Conservation (phyloP, 2,797 vertebrate genomes). For the Acanthiza pusilla region DNA sequence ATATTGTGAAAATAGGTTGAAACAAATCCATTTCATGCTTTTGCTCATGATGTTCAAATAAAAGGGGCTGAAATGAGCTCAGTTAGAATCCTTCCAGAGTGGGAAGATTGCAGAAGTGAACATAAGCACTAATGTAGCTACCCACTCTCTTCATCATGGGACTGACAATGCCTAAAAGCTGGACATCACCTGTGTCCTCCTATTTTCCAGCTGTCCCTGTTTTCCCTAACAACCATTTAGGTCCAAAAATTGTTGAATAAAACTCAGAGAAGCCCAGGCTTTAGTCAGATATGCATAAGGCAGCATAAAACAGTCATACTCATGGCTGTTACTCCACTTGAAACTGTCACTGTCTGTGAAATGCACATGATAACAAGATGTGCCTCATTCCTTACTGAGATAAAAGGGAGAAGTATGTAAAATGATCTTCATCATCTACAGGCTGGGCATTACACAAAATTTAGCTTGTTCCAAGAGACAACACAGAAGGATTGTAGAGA, state of each 20-base stretch:
- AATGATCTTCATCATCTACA: background rate
- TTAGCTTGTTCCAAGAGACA: background rate
- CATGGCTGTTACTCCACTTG: background rate
- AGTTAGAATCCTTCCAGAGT: background rate
- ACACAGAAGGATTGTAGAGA: background rate
- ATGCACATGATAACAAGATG: background rate
- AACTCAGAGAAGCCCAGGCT: background rate
- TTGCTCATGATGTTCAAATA: background rate
- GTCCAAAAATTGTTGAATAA: background rate
- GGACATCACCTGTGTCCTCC: background rate
- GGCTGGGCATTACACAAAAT: background rate
- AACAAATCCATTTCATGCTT: conserved; percentile 28
- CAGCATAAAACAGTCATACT: background rate
- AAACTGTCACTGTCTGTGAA: background rate
- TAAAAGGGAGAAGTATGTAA: background rate
- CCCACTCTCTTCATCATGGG: background rate
- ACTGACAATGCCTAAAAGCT: background rate
- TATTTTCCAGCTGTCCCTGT: background rate
- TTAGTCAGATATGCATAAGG: background rate
- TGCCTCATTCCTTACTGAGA: background rate
- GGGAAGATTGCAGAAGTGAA: background rate
- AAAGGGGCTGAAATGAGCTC: background rate
- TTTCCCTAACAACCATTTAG: background rate
- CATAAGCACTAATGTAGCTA: background rate
- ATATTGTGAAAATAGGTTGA: conserved; percentile 25